A percentile compares a stretch with the other conserved stretches of the same genome.
phyloP scores from a whole-genome alignment of 2,888 invertebrate genomes.

The Oxytorus armatus region DNA sequence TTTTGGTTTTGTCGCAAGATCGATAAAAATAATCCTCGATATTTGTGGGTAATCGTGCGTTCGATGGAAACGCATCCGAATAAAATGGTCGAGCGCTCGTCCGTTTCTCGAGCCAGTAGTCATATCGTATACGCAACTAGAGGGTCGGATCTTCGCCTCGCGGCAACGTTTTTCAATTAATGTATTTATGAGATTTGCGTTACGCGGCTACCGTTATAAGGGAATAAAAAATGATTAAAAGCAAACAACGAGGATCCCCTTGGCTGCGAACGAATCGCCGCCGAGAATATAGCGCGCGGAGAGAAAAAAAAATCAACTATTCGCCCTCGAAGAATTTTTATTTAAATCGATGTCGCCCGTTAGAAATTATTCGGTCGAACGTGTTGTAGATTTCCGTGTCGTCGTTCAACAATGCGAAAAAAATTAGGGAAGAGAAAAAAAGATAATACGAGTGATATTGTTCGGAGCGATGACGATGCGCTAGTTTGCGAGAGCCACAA shows the following conservation, averaged over 20 bases:
- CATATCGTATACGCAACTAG: neutral
- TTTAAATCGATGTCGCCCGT: neutral
- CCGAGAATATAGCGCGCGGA: constrained; percentile 16
- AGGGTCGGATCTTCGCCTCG: constrained; percentile 63
- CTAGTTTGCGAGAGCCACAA: neutral
- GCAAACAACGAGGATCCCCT: constrained; percentile 74
- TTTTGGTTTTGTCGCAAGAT: no score
- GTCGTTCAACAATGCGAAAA: neutral
- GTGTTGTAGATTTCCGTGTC: neutral
- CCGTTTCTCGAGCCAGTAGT: constrained; percentile 29
- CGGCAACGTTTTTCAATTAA: constrained; percentile 79
- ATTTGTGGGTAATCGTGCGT: no score
- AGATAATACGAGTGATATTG: neutral
- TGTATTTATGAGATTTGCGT: constrained; percentile 83
- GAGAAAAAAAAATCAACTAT: constrained; percentile 1
- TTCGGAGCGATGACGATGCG: neutral
- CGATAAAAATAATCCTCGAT: neutral
- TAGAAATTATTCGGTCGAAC: neutral
- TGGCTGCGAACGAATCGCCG: constrained; percentile 31
- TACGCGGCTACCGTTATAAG: constrained; percentile 57
- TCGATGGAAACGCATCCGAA: no score
- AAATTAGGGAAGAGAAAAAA: neutral
- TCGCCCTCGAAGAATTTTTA: neutral
- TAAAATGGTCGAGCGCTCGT: constrained; percentile 37
- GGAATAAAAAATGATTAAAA: constrained; percentile 81